Evolutionary conservation across 2,797 vertebrate species (phyloP).

Genomic region (Chelonia mydas): DNA sequence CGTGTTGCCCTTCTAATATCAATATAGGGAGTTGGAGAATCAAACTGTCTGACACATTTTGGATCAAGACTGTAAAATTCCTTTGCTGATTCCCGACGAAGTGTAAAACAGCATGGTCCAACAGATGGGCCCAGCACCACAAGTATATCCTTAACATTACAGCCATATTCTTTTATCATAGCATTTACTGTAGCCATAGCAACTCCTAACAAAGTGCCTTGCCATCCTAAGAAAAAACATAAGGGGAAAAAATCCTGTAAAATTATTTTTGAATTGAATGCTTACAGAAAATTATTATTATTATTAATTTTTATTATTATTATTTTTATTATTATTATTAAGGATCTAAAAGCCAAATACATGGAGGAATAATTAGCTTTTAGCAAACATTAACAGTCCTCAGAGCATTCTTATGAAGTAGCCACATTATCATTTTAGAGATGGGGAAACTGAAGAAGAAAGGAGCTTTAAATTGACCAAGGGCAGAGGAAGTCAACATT

Average conservation of each 20-base stretch:
- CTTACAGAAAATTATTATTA: not conserved
- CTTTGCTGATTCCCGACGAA: conserved; percentile 82
- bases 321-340: not conserved
- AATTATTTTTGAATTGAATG: not conserved
- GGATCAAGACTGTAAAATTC: conserved; percentile 86
- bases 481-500: not conserved
- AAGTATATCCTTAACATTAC: conserved; percentile 82
- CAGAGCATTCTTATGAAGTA: not conserved
- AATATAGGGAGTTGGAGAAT: conserved; percentile 81
- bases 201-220: conserved; percentile 90
- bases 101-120: conserved; percentile 91
- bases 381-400: not conserved
- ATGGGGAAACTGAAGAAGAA: not conserved
- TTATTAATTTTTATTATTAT: not conserved
- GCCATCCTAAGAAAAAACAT: conserved; percentile 87
- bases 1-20: conserved; percentile 92
- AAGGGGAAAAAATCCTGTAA: not conserved
- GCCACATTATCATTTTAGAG: not conserved
- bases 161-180: conserved; percentile 88
- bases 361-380: not conserved
- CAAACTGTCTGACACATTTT: conserved; percentile 84
- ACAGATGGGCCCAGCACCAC: conserved; percentile 92
- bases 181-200: conserved; percentile 90
- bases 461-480: not conserved
- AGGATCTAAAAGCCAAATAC: not conserved